These are phyloP conservation scores for Tyrannus savana DNA, from an alignment of 2,113 vertebrate genomes.

Conservation along the genomic window DNA sequence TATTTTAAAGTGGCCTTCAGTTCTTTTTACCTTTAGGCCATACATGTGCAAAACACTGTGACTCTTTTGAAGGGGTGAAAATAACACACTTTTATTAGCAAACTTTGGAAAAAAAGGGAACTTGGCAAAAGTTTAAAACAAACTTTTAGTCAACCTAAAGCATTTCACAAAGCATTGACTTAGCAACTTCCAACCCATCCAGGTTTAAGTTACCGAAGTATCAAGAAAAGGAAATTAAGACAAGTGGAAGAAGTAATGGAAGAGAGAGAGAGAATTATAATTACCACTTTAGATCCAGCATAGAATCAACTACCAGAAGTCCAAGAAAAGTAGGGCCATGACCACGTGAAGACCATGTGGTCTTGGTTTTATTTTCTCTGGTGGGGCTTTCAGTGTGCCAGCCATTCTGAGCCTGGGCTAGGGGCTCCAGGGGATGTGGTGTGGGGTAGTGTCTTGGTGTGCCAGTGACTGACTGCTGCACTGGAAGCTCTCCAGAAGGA, in stretches of 20 bases:
- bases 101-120: not conserved
- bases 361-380: not conserved
- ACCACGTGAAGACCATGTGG: not conserved
- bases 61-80: not conserved
- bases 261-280: not conserved
- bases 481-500: not conserved
- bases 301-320: not conserved
- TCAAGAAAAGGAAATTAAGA: not conserved
- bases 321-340: not conserved
- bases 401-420: not conserved
- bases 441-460: not conserved
- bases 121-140: not conserved
- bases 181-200: not conserved
- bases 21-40: not conserved
- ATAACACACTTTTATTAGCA: not conserved
- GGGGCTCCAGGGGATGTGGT: not conserved
- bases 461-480: not conserved
- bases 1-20: not conserved
- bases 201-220: not conserved
- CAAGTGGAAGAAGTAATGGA: not conserved
- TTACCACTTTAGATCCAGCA: not conserved
- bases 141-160: not conserved
- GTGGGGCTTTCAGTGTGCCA: not conserved
- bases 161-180: not conserved
- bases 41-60: not conserved